phyloP scores from a whole-genome alignment of 2,113 vertebrate genomes.

The Amphilophus citrinellus region DNA sequence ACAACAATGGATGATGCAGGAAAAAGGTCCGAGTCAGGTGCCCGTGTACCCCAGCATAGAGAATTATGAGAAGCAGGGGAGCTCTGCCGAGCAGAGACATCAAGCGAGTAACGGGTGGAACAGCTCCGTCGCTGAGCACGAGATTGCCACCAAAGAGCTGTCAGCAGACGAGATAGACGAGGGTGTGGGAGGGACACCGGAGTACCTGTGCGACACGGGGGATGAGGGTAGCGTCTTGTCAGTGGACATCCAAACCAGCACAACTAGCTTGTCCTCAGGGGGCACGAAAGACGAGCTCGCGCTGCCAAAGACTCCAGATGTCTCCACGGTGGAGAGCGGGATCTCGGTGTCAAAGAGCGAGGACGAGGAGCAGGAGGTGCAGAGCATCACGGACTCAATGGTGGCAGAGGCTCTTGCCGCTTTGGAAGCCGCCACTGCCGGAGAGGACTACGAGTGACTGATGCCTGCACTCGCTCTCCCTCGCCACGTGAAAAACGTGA shows the following conservation, averaged over 20 bases:
- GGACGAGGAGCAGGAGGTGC: slow-evolving; percentile 62
- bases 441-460: slow-evolving; percentile 83
- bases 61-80: slow-evolving; percentile 29
- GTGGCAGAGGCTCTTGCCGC: slow-evolving; percentile 94
- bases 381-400: slow-evolving; percentile 86
- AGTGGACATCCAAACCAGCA: slow-evolving; percentile 82
- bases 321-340: slow-evolving; percentile 60
- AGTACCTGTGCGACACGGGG: slow-evolving; percentile 76
- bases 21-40: slow-evolving; percentile 58
- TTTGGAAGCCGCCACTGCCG: slow-evolving; percentile 92
- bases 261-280: slow-evolving; percentile 79
- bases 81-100: background rate
- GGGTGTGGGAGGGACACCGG: slow-evolving; percentile 71
- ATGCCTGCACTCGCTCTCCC: background rate
- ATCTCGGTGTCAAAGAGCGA: slow-evolving; percentile 60
- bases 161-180: slow-evolving; percentile 71
- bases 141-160: slow-evolving; percentile 12
- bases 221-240: slow-evolving; percentile 79
- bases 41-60: slow-evolving; percentile 69
- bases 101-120: slow-evolving; percentile 28
- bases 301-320: slow-evolving; percentile 38
- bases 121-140: background rate
- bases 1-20: slow-evolving; percentile 31
- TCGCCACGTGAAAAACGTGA: background rate
- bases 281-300: slow-evolving; percentile 71